These are phyloP conservation scores for Amiota minor DNA, from an alignment of 2,888 invertebrate species.

Conservation along the genomic window DNA sequence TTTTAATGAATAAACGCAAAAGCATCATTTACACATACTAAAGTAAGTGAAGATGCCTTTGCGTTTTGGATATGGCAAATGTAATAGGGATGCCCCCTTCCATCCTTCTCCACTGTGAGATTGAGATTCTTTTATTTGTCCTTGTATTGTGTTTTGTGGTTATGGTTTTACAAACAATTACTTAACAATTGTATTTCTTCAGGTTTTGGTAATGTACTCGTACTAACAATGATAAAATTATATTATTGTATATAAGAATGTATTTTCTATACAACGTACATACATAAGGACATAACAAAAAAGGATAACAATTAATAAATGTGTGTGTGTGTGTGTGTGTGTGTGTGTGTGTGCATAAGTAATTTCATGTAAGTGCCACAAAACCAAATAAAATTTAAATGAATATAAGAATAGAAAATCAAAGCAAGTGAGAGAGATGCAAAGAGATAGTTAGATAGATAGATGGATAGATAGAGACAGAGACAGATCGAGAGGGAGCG, in stretches of 20 bases:
- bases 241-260: slow-evolving; percentile 14
- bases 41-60: slow-evolving; percentile 3
- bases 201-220: slow-evolving; percentile 38
- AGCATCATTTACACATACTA: slow-evolving; percentile 42
- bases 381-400: slow-evolving; percentile 57
- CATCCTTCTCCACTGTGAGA: no score
- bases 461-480: no score
- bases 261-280: no score
- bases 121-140: neutral
- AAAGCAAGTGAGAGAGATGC: no score
- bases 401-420: slow-evolving; percentile 30
- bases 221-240: slow-evolving; percentile 30
- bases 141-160: slow-evolving; percentile 43
- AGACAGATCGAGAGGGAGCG: no score
- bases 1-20: slow-evolving; percentile 47
- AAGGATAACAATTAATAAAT: slow-evolving; percentile 51
- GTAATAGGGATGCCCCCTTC: no score
- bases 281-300: slow-evolving; percentile 20
- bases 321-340: slow-evolving; percentile 39
- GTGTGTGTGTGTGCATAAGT: slow-evolving; percentile 52
- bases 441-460: no score
- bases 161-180: slow-evolving; percentile 49
- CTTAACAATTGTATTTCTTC: slow-evolving; percentile 45
- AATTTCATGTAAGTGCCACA: slow-evolving; percentile 62
- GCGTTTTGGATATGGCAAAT: no score